Evolutionary conservation across 2,797 vertebrate genomes (phyloP).

Genomic region (Enteromius fasciolatus): DNA sequence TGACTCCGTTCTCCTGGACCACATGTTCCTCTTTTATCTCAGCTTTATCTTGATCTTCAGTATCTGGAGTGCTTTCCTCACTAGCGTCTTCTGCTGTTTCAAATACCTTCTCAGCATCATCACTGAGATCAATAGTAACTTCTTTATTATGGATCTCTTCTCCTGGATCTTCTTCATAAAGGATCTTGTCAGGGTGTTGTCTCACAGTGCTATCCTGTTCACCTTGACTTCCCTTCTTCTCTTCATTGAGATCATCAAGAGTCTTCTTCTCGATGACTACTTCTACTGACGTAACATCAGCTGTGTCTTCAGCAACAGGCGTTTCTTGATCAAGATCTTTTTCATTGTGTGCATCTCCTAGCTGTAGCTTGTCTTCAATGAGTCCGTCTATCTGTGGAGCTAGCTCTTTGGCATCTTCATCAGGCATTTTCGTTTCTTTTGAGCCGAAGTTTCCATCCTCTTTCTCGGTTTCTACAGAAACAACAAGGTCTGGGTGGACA

Average conservation of each 20-base stretch:
- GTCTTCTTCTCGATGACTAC: neutral
- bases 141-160: neutral
- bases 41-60: constrained; percentile 3
- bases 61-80: neutral
- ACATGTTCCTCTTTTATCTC: neutral
- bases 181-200: constrained; percentile 11
- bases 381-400: constrained; percentile 3
- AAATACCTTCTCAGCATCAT: neutral
- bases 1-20: constrained; percentile 5
- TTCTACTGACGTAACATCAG: neutral
- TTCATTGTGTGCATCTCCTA: constrained; percentile 17
- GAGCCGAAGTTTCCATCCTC: neutral
- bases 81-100: neutral
- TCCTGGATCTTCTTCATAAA: constrained; percentile 11
- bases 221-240: neutral
- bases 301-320: neutral
- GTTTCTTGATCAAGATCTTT: constrained; percentile 1
- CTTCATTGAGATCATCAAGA: neutral
- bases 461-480: constrained; percentile 31
- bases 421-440: constrained; percentile 11
- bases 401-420: constrained; percentile 11
- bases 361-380: constrained; percentile 7
- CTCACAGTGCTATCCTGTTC: neutral
- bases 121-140: constrained; percentile 18
- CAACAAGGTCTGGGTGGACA: constrained; percentile 37